Base-by-base conservation (phyloP, 2,888 invertebrate species). In the Ophion ellenae region DNA sequence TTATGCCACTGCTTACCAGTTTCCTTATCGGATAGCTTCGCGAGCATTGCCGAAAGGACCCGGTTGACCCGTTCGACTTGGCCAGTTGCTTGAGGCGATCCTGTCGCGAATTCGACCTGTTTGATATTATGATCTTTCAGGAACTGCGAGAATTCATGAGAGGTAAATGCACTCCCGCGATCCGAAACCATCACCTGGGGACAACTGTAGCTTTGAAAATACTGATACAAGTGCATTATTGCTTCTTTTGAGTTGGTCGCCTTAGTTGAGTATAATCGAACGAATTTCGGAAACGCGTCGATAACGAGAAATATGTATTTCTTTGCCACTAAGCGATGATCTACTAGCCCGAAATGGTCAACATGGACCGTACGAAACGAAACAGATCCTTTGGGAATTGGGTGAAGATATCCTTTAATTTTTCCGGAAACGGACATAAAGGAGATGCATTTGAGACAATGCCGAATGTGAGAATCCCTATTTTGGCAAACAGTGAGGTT, bases 401-500 rank as follows among this genome's bases (percentile, higher is more conserved):
- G 40, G 67, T 89, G 85, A 10, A 89, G 24, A n/a, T 61, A 76
- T 5, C 87, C 86, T n/a, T 83, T 89, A 2, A 4, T 40, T 63
- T 87, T 89, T 7, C 87, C 87, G 0, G 79, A 64, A n/a, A 5
- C 11, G 0, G 0, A 87, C 84, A 1, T 81, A 80, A 64, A 76
- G 87, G 86, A 24, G 14, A 88, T 83, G 45, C 87, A 88, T 47
- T 89, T 88, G 0, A 89, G 17, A 24, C 88, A 87, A 69, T 88
- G 79, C 0, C 63, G 20, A 9, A 87, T 75, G 71, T 82, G 76
- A 0, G 67, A 71, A 73, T 85, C 87, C 20, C 79, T 70, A 28
- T 61, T 74, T 45, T 87, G 88, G 57, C 78, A 67, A 1, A 89
- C 24, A 2, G 80, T 66, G 6, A 88, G 81, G 61, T 86, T 86